A percentile compares a stretch with the other conserved stretches of the same genome.
These are phyloP conservation scores for Brachyptera risi DNA, from an alignment of 2,888 invertebrate genomes.

Conservation along the genomic window DNA sequence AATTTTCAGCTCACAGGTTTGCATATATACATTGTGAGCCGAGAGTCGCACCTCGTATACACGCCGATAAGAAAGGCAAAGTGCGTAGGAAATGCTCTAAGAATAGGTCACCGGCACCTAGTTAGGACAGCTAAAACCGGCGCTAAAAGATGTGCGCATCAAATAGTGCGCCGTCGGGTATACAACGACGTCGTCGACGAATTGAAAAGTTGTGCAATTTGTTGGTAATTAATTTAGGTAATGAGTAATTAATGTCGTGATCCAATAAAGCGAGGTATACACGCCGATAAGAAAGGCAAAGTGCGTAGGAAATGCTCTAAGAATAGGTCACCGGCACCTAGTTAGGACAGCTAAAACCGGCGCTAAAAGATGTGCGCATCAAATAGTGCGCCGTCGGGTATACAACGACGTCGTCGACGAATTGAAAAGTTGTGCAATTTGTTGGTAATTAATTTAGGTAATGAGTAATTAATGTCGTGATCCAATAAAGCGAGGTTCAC, in stretches of 20 bases:
- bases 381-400: too few relatives aligned
- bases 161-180: too few relatives aligned
- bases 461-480: conserved; percentile 15
- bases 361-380: too few relatives aligned
- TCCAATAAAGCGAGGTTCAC: conserved; percentile 1
- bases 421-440: conserved; percentile 21
- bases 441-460: conserved; percentile 23
- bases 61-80: neutral
- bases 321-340: neutral
- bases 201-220: conserved; percentile 21
- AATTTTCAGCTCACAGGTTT: too few relatives aligned
- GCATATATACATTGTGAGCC: too few relatives aligned
- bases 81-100: neutral
- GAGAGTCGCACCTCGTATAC: too few relatives aligned
- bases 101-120: neutral
- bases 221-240: conserved; percentile 23
- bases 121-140: too few relatives aligned
- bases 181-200: neutral
- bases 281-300: neutral
- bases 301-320: neutral
- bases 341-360: too few relatives aligned
- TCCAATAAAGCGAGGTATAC: neutral
- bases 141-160: too few relatives aligned
- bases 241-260: conserved; percentile 15
- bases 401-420: neutral